Conservation (phyloP, 2,797 vertebrate genomes). For the Pachyuromys duprasi region DNA sequence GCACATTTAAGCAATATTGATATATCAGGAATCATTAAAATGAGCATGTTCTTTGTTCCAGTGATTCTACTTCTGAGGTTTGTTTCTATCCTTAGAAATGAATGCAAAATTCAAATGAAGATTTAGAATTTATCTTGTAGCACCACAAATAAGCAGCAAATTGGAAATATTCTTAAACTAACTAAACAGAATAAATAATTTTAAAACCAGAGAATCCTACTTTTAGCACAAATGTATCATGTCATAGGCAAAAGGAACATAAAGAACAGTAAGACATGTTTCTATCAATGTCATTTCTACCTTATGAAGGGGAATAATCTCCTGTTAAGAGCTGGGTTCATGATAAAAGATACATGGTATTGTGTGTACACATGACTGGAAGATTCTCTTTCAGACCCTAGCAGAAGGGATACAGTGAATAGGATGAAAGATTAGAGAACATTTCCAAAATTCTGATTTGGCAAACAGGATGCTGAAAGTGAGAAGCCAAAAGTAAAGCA, state of each 20-base stretch:
- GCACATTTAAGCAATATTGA: neutral
- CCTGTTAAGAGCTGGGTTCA: neutral
- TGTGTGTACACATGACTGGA: neutral
- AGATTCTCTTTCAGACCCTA: neutral
- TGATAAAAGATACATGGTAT: neutral
- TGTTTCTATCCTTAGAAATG: conserved; percentile 9
- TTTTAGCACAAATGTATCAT: conserved; percentile 2
- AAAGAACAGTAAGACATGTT: neutral
- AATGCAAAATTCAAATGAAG: conserved; percentile 30
- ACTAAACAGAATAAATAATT: neutral
- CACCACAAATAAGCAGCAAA: conserved; percentile 26
- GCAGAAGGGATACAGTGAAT: neutral
- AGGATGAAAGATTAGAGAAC: neutral
- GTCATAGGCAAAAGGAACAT: neutral
- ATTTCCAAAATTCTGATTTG: neutral
- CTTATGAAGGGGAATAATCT: neutral
- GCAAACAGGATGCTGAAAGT: neutral
- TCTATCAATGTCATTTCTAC: neutral
- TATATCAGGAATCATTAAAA: conserved; percentile 5
- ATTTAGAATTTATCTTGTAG: neutral
- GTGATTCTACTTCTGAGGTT: neutral
- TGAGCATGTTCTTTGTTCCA: neutral
- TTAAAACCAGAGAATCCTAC: neutral
- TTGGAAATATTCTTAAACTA: conserved; percentile 14
- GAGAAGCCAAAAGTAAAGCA: neutral